Conservation (phyloP, 2,888 invertebrate species). For the Catotricha subobsoleta region DNA sequence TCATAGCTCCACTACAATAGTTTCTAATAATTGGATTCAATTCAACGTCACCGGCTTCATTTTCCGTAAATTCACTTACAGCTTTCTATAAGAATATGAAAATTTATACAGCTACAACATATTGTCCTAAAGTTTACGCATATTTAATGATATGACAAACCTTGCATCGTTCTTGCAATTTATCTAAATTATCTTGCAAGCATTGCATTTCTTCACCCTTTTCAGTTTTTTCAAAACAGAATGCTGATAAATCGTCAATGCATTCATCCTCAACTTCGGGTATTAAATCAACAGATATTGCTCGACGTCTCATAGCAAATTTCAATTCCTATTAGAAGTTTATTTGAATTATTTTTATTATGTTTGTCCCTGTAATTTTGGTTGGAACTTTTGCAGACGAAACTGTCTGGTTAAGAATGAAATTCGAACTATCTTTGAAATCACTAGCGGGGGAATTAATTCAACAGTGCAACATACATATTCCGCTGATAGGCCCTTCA, state of each 20-base stretch:
- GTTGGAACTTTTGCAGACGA: too few species aligned
- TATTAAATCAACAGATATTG: constrained; percentile 78
- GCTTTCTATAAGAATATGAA: constrained; percentile 24
- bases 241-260: constrained; percentile 62
- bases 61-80: constrained; percentile 71
- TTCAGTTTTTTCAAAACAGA: constrained; percentile 69
- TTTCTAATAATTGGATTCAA: constrained; percentile 73
- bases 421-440: too few species aligned
- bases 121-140: too few species aligned
- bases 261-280: constrained; percentile 89
- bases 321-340: constrained; percentile 46
- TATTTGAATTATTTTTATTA: not conserved
- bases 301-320: constrained; percentile 82
- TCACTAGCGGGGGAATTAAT: too few species aligned
- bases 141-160: too few species aligned
- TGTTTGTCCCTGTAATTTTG: constrained; percentile 15
- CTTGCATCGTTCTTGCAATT: constrained; percentile 49
- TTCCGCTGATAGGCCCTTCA: too few species aligned
- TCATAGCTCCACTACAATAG: constrained; percentile 66
- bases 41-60: constrained; percentile 73
- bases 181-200: constrained; percentile 68
- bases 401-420: too few species aligned
- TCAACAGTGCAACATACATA: too few species aligned
- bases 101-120: not conserved
- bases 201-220: constrained; percentile 86